Conservation (phyloP, 2,888 invertebrate species). For the Isotomurus palustris region DNA sequence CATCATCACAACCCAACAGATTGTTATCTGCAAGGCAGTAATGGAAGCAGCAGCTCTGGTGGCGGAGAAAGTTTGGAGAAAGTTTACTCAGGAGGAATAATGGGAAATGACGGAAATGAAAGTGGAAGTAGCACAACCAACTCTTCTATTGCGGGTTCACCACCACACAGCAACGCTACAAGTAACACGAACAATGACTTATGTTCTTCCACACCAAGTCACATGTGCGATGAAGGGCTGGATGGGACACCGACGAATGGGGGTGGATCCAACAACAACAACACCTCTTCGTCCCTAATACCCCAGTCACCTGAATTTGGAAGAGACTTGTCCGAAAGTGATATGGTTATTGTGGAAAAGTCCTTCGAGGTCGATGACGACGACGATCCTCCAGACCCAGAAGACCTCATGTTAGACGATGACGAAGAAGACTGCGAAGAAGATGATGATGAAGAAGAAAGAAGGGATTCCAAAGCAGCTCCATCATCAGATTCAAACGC, state of each 20-base stretch:
- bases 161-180: conserved; percentile 3
- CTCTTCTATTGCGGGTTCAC: conserved; percentile 2
- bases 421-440: neutral
- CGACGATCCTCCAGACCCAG: neutral
- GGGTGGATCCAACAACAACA: neutral
- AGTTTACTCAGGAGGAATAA: neutral
- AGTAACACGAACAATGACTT: neutral
- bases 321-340: neutral
- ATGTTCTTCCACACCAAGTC: neutral
- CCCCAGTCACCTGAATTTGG: neutral
- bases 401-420: neutral
- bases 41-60: too few relatives aligned
- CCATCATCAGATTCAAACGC: conserved; percentile 24
- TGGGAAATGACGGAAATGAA: conserved; percentile 1
- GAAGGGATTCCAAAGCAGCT: neutral
- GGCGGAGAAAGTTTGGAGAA: conserved; percentile 6
- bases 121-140: too few relatives aligned
- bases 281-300: neutral
- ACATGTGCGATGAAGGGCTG: neutral
- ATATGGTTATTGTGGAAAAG: neutral
- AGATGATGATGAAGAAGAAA: neutral
- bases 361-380: neutral
- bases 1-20: too few relatives aligned
- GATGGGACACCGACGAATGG: too few relatives aligned
- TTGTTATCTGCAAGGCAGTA: too few relatives aligned